Base-by-base conservation (phyloP, 2,888 invertebrate species). In the Epinotia ramella region DNA sequence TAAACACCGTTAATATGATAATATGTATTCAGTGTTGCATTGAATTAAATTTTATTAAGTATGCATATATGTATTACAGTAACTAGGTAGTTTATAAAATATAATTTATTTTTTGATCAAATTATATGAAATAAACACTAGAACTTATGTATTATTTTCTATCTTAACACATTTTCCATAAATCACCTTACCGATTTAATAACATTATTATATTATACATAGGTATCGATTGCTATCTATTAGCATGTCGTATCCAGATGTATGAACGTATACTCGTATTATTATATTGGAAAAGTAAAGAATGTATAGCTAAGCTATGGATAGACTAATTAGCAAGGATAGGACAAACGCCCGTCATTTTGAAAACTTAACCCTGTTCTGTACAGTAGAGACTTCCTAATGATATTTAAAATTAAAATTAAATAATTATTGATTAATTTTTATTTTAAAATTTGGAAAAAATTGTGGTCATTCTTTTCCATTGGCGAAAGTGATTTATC, bases 41-140 rank as follows among this genome's bases (percentile, higher is more conserved):
- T 69, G 24, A 68, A 24, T 57, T 44, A 57, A 44, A 59, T 59
- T 44, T 59, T 46, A n/a, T n/a, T n/a, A n/a, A 69, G 24, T 69
- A 60, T 44, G 59, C 59, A 46, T 59, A 44, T 59, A 57, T 59
- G 28, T 59, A 60, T 69, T 69, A 46, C 60, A 73, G 33, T 67
- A 18, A 4, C 33, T 28, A 60, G n/a, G n/a, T 49, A 49, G 49
- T 66, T 65, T 66, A 67, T 60, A 28, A 28, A 28, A 2, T 24
- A 24, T 24, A 73, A 60, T 60, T 73, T 73, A 73, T 73, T 73
- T 73, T 73, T 60, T 53, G 66, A 73, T 20, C 20, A 60, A 67
- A 66, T 66, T 60, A 67, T 73, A 73, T 60, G 49, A 67, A 73
- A 66, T 66, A 67, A 67, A 66, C 33, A 59, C 40, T 60, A 9